These are phyloP conservation scores for Macrosteles quadrilineatus DNA, from an alignment of 1,140 invertebrate species.

Conservation along the genomic window DNA sequence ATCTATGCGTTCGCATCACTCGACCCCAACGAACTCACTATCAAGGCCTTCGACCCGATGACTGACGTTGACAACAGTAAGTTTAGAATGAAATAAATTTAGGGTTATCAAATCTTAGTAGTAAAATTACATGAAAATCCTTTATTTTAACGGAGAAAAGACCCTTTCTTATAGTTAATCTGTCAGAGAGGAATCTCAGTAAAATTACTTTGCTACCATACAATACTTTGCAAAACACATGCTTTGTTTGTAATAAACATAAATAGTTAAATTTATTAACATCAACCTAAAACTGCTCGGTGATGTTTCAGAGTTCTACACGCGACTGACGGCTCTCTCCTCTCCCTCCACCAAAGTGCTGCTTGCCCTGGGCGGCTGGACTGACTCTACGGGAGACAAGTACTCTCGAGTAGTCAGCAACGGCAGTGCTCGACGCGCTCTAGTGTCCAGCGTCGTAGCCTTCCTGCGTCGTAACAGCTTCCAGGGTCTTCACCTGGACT, in stretches of 20 bases:
- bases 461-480: slow-evolving; percentile 76
- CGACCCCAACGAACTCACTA: slow-evolving; percentile 70
- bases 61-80: slow-evolving; percentile 83
- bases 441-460: slow-evolving; percentile 63
- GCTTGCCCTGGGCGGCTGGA: slow-evolving; percentile 87
- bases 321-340: slow-evolving; percentile 48
- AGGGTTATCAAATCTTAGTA: too few relatives aligned
- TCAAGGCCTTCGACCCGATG: slow-evolving; percentile 81
- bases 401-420: slow-evolving; percentile 75
- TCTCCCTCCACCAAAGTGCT: slow-evolving; percentile 56
- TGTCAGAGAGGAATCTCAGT: too few relatives aligned
- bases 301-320: slow-evolving; percentile 70
- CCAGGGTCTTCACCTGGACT: slow-evolving; percentile 81
- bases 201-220: too few relatives aligned
- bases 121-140: too few relatives aligned
- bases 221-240: too few relatives aligned
- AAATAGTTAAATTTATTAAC: too few relatives aligned
- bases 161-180: too few relatives aligned
- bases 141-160: too few relatives aligned
- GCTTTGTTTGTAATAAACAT: too few relatives aligned
- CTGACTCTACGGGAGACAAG: slow-evolving; percentile 80
- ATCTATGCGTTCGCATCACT: slow-evolving; percentile 89
- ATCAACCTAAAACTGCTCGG: too few relatives aligned
- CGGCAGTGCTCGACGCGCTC: slow-evolving; percentile 59
- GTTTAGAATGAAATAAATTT: too few relatives aligned